Base-by-base conservation (phyloP, 2,797 vertebrate species). In the Cichlasoma orientale region DNA sequence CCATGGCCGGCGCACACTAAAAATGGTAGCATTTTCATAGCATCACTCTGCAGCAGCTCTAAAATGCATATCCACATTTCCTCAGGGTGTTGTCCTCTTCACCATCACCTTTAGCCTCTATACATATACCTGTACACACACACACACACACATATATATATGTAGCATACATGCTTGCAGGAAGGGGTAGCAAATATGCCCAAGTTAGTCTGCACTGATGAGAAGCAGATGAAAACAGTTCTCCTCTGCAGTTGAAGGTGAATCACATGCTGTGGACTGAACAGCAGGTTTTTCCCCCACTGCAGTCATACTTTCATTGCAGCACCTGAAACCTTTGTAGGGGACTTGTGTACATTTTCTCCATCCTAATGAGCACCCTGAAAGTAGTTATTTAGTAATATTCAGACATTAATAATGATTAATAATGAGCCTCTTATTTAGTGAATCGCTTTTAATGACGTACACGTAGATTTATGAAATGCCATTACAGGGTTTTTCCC, bases 401-500 rank as follows among this genome's bases (percentile, higher is more conserved):
- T 68, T 68, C 44, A 50, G 29, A 68, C 50, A 68, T 50, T 23
- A 66, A 16, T 19, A 66, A 66, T 66, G 61, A 38, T 38, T 8
- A 36, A 59, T 36, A 59, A 61, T 38, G 58, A 31, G 8, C 55
- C 2, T 75, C 16, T 66, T 7, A 38, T 76, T 82, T 27, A 66
- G 69, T 11, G 6, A 21, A 70, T 58, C 36, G 4, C 14, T 13
- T 82, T 78, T 61, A 84, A 56, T 56, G 27, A 52, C 44, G 52
- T 21, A 11, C 16, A 50, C 23, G 54, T n/a, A 10, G 23, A 31
- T 74, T 71, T 16, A 7, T 10, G 4, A 69, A 50, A 50, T 19
- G 47, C 47, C 31, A 19, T 27, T 8, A 47, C 13, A 59, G 14
- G 2, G 13, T 11, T 68, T 54, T 19, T 33, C 36, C n/a, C 23